A percentile compares a stretch with the other conserved stretches of the same genome.
These are phyloP conservation scores for Hesperia comma DNA, from an alignment of 2,888 invertebrate genomes.

Conservation along the genomic window DNA sequence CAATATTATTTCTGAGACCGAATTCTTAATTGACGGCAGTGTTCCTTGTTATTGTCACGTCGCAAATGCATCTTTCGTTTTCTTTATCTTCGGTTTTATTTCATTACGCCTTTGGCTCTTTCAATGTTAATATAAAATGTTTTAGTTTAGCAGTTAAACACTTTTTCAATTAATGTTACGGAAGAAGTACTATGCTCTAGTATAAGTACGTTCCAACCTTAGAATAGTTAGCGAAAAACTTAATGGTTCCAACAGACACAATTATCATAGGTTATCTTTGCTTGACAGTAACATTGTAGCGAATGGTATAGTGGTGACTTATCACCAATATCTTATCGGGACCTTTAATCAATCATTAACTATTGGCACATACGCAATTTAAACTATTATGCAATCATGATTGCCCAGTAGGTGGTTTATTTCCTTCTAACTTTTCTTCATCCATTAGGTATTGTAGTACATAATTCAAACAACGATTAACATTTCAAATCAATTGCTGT, in stretches of 20 bases:
- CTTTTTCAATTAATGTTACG: too few relatives aligned
- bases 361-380: neutral
- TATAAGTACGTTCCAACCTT: too few relatives aligned
- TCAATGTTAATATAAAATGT: too few relatives aligned
- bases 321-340: neutral
- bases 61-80: too few relatives aligned
- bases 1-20: too few relatives aligned
- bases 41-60: too few relatives aligned
- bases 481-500: slow-evolving; percentile 20
- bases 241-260: neutral
- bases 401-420: neutral
- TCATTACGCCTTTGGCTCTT: too few relatives aligned
- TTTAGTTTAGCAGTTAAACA: too few relatives aligned
- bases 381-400: slow-evolving; percentile 1
- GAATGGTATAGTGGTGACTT: neutral
- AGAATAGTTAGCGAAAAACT: too few relatives aligned
- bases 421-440: slow-evolving; percentile 9
- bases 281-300: neutral
- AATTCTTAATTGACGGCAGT: too few relatives aligned
- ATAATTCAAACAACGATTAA: slow-evolving; percentile 18
- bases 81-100: too few relatives aligned
- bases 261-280: neutral
- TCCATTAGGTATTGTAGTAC: slow-evolving; percentile 9
- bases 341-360: slow-evolving; percentile 3
- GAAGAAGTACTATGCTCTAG: too few relatives aligned